phyloP scores from a whole-genome alignment of 1,140 invertebrate species.

The Chrysopa pallens region DNA sequence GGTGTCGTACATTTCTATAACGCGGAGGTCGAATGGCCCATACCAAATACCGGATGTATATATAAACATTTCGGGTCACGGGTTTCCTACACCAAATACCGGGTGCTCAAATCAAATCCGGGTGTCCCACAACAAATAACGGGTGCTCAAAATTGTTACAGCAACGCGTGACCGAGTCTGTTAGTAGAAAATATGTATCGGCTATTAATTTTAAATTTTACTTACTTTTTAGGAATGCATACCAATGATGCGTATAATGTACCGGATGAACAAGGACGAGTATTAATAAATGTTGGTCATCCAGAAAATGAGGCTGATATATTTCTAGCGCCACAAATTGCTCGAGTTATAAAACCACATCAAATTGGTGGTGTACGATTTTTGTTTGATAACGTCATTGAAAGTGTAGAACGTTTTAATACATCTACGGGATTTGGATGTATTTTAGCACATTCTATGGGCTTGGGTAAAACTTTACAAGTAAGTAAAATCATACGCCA shows the following conservation, averaged over 20 bases:
- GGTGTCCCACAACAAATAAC: too few relatives aligned
- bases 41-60: too few relatives aligned
- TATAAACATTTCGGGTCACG: too few relatives aligned
- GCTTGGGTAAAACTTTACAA: constrained; percentile 96
- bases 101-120: too few relatives aligned
- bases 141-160: too few relatives aligned
- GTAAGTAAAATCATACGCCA: too few relatives aligned
- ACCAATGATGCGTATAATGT: constrained; percentile 84
- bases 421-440: constrained; percentile 91
- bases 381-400: constrained; percentile 91
- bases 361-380: constrained; percentile 92
- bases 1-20: too few relatives aligned
- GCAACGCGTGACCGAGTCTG: too few relatives aligned
- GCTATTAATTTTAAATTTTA: too few relatives aligned
- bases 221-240: constrained; percentile 37
- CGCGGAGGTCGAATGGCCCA: too few relatives aligned
- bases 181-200: too few relatives aligned
- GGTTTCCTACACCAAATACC: too few relatives aligned
- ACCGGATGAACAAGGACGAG: constrained; percentile 78
- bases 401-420: constrained; percentile 72
- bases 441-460: constrained; percentile 98
- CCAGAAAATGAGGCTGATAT: constrained; percentile 83
- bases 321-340: constrained; percentile 84
- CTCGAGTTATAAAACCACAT: constrained; percentile 88
- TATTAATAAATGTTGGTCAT: constrained; percentile 93